Evolutionary conservation across 2,797 vertebrate genomes (phyloP), one percentile per base, ranked within the genome.

Genomic region (Lepus townsendii): DNA sequence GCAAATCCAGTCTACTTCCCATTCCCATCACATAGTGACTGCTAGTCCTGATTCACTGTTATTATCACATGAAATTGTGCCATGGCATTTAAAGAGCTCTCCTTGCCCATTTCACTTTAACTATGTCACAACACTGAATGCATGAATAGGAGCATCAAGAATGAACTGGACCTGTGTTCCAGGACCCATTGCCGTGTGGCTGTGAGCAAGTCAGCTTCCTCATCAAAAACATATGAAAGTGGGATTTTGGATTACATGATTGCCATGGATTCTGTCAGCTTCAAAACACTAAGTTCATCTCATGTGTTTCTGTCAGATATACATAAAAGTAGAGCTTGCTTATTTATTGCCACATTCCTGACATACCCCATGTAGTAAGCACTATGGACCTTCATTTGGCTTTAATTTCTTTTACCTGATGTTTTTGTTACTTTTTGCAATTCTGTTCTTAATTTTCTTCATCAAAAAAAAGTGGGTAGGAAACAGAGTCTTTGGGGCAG

Each of bases 381-480:
- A 69, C 27, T 88, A 42, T 20, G 57, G 52, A 65, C 5, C 11
- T 35, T 27, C 26, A 57, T 35, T 79, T 78, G 35, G 71, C 14
- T 68, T 88, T 93, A 26, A 19, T 63, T 54, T 57, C 12, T 84
- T 89, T 38, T 65, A 30, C 30, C 60, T 86, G 27, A 12, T 90
- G 20, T 65, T 85, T 27, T 88, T 91, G 10, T 83, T 85, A 82
- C 52, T 91, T 93, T 57, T 91, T 78, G 66, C 54, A 90, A 75
- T 5, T 72, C 22, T 90, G 0, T 88, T 75, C 32, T 68, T 38
- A 88, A 57, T 83, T 92, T 93, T 60, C 22, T 91, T 92, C 19
- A 72, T 69, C n/a, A 66, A 90, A 77, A 86, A 47, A 11, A n/a
- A 35, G 57, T 75, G 24, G 50, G 77, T 7, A 47, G 27, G 83